Evolutionary conservation across 2,113 vertebrate species (phyloP), one percentile per base, ranked within the genome.

Genomic region (Genyomyrus donnyi): DNA sequence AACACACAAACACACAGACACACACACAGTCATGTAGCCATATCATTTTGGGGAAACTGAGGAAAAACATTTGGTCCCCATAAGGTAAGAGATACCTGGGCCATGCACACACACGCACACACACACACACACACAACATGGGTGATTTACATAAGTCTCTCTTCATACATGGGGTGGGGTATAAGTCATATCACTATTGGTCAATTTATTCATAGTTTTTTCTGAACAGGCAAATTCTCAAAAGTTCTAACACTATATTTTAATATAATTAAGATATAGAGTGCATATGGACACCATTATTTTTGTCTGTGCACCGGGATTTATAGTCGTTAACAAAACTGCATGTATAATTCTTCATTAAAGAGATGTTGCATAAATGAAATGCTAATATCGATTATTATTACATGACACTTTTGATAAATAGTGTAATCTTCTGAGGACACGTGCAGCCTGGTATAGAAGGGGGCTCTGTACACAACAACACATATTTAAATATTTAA

Each of bases 341-440:
- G 80, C 80, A 84, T 84, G 83, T 85, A 45, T 85, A 45, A 85
- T 85, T 85, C 21, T 85, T 21, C 83, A 48, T 85, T 46, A 85
- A 85, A 48, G 19, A 85, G 8, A 85, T 85, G 39, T 46, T 46
- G 17, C 39, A n/a, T 24, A 45, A 85, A 45, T 85, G 83, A 46
- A 85, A 85, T 85, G 45, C 83, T 85, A 45, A 85, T 85, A 46
- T 46, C 19, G 83, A 24, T 85, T 85, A 85, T 83, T 24, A 83
- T 21, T 24, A 85, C 45, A 21, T 85, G 83, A 46, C 39, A 85
- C 83, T 85, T 85, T 48, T 46, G 83, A 85, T 48, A 46, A 46
- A 85, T 85, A 85, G 39, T 21, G 45, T 85, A 85, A 48, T 48
- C 19, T 21, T 48, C 42, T 24, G 83, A 85, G 45, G 45, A 42